Evolutionary conservation across 2,888 invertebrate species (phyloP).

Genomic region (Plemyria rubiginata): DNA sequence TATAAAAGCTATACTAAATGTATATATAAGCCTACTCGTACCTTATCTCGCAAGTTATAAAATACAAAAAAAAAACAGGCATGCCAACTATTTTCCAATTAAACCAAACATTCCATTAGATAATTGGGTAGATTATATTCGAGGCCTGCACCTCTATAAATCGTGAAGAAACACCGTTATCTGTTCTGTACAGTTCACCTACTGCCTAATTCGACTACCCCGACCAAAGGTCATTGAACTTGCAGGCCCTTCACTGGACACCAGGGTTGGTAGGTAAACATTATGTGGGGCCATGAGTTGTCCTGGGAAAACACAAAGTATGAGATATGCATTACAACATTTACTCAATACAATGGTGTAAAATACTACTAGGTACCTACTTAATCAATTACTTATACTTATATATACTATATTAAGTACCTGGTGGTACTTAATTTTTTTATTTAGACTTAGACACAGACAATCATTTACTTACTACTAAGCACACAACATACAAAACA

Average conservation of each 20-base stretch:
- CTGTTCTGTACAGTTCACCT: conserved; percentile 69
- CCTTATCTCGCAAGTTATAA: background rate
- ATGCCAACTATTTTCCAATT: conserved; percentile 11
- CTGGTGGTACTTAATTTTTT: too few species aligned
- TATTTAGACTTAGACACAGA: too few species aligned
- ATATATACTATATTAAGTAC: too few species aligned
- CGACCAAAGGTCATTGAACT: conserved; percentile 68
- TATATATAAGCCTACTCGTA: too few species aligned
- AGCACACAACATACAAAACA: too few species aligned
- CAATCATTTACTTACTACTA: too few species aligned
- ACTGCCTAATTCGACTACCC: conserved; percentile 55
- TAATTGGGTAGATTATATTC: conserved; percentile 43
- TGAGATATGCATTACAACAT: too few species aligned
- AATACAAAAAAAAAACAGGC: background rate
- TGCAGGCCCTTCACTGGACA: conserved; percentile 58
- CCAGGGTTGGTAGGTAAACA: conserved; percentile 21
- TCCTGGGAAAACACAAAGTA: background rate
- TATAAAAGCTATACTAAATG: too few species aligned
- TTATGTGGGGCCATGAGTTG: background rate
- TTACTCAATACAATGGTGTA: too few species aligned
- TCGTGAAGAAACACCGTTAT: conserved; percentile 51
- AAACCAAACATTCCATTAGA: conserved; percentile 36
- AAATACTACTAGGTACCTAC: too few species aligned
- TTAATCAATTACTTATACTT: too few species aligned
- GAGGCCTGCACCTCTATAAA: conserved; percentile 38